Evolutionary conservation across 2,888 invertebrate species (phyloP), one percentile per base, ranked within the genome.

Genomic region (Lacanobia oleracea): DNA sequence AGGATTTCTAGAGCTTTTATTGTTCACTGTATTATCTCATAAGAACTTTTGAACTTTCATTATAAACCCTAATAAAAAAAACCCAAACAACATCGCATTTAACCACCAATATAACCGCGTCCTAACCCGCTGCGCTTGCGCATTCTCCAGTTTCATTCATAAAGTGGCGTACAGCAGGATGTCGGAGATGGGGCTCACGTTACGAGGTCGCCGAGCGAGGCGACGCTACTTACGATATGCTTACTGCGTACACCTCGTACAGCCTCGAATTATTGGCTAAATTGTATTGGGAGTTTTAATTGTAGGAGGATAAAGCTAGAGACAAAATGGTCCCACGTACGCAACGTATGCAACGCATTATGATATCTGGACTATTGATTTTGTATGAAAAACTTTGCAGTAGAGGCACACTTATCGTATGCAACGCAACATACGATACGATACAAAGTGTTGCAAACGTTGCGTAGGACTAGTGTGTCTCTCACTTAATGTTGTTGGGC

Each of bases 141-240:
- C 79, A 81, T 81, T 88, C 84, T 90, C 90, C 83, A 72, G 84
- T 91, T 91, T 88, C 91, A 88, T 88, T 87, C 86, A 87, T 90
- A 88, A 90, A 87, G 84, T 86, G 88, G 83, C 75, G 83, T 86
- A 71, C 72, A 82, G 85, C 86, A 86, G 90, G 89, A 90, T 87
- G 88, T 73, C 83, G 86, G 82, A 88, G 89, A 88, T 86, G 88
- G 72, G 86, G 83, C 76, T 88, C 90, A 74, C 72, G 83, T 89
- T 86, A 83, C 89, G 88, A 86, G 89, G 89, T 84, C 88, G 21
- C 21, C 40, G 33, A 56, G 67, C 78, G 83, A 76, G 80, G 72
- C 77, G 84, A 76, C 81, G 74, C 77, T 70, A 75, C 69, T 74
- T 81, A 62, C 64, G 67, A 75, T 71, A 12, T 67, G 45, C 73